Conservation (phyloP, 2,113 vertebrate genomes). For the Pelusios castaneus region DNA sequence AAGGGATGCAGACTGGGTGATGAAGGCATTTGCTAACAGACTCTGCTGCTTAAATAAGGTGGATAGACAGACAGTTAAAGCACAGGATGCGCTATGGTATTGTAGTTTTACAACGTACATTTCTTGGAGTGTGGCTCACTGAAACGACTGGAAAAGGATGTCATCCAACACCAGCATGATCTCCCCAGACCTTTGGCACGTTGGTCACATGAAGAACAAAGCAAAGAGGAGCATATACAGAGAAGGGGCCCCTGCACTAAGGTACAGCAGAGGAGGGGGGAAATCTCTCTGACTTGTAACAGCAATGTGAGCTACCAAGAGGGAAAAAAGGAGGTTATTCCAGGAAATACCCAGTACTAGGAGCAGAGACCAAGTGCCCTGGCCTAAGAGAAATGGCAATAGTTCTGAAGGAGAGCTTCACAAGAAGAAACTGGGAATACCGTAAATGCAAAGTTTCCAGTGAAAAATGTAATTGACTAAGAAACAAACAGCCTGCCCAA, state of each 20-base stretch:
- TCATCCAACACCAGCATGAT: background rate
- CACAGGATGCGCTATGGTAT: background rate
- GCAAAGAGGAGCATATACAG: background rate
- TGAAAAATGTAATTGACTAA: background rate
- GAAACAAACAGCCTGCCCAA: background rate
- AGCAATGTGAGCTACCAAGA: background rate
- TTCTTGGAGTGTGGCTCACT: accelerated
- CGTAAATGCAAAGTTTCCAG: background rate
- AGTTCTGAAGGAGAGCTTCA: background rate
- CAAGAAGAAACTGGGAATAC: background rate
- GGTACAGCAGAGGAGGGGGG: background rate
- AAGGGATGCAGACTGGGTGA: constrained; percentile 15
- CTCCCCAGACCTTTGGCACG: accelerated
- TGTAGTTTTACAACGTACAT: background rate
- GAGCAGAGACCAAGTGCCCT: background rate
- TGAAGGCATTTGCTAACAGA: background rate
- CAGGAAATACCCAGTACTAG: background rate
- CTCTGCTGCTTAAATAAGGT: constrained; percentile 14
- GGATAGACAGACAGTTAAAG: constrained; percentile 29
- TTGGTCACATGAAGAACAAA: accelerated
- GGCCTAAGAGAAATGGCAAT: accelerated
- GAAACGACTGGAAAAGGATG: background rate
- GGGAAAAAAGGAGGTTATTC: background rate
- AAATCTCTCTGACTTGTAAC: accelerated
- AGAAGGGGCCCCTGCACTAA: background rate